Base-by-base conservation (phyloP, 2,888 invertebrate species). In the Lepas anatifera region DNA sequence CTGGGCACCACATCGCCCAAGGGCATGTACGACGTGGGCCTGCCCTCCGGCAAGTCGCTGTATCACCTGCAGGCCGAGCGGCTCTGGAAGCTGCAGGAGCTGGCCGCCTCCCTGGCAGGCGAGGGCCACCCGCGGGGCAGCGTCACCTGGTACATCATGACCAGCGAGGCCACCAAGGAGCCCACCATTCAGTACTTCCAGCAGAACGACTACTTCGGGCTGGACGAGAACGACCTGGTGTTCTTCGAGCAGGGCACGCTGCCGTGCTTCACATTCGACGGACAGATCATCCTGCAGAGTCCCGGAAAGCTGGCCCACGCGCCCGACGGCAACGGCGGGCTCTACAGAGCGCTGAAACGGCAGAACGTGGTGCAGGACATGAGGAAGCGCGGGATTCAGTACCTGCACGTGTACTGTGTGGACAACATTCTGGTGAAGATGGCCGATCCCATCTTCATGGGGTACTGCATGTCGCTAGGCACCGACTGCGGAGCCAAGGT, bases 361-460 rank as follows among this genome's bases (percentile, higher is more conserved):
- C 86, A 87, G 75, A 87, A 88, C 16, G 86, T 95, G 50, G 79
- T 98, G 46, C 84, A 87, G 7, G 90, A 96, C 77, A 90, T 97
- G 83, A 82, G 85, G 50, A 81, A 81, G 63, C 85, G 94, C 70
- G 92, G 91, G 7, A 86, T 99, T 13, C 84, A 88, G 73, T 95
- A 95, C 79, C 80, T 99, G 32, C 98, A 99, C 78, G 95, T 90
- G 1, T 97, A 98, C 83, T 96, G 98, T 72, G 98, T 99, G 2
- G 99, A 99, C 79, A 99, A 99, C 81, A 96, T 99, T 74, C 84
- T 99, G 22, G 93, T 95, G 32, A 96, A 95, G 84, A 95, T 99
- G 70, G 98, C 96, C 0, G 99, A 99, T 84, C 99, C 99, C 0
- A 84, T 90, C 3, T 98, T 99, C 77, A 86, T 98, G 72, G 99